phyloP scores from a whole-genome alignment of 2,797 vertebrate genomes.

The Philypnodon macrostomus region DNA sequence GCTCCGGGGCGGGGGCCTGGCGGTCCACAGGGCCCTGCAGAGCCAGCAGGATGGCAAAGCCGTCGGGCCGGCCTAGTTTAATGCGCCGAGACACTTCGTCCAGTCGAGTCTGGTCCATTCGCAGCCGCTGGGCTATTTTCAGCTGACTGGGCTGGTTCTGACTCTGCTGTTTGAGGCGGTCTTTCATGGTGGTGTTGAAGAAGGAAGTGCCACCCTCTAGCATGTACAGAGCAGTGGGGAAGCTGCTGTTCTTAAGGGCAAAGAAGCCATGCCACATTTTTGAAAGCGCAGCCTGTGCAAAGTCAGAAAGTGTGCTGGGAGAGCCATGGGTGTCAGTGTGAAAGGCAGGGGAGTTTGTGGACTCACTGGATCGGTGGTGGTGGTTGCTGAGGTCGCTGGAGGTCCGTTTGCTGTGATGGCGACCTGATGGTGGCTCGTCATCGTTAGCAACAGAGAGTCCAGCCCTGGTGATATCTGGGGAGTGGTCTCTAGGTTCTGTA shows the following conservation, averaged over 20 bases:
- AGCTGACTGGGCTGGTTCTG: constrained; percentile 84
- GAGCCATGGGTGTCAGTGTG: constrained; percentile 44
- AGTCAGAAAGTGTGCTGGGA: constrained; percentile 84
- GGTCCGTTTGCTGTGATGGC: constrained; percentile 64
- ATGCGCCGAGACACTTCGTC: constrained; percentile 94
- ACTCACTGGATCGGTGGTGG: constrained; percentile 61
- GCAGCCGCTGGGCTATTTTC: constrained; percentile 95
- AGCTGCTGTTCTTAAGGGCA: constrained; percentile 97
- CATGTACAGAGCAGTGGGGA: constrained; percentile 93
- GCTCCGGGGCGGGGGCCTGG: constrained; percentile 80
- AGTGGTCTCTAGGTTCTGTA: constrained; percentile 79
- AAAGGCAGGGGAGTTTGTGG: constrained; percentile 50
- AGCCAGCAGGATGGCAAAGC: constrained; percentile 90
- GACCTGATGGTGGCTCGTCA: constrained; percentile 55
- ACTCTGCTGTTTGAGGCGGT: constrained; percentile 66
- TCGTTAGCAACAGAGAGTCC: constrained; percentile 25
- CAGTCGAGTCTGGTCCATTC: constrained; percentile 94
- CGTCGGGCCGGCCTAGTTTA: constrained; percentile 88
- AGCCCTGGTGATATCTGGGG: constrained; percentile 67
- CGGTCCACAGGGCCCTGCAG: constrained; percentile 84
- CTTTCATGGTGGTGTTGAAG: constrained; percentile 84
- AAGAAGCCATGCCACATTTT: constrained; percentile 92
- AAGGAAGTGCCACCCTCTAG: constrained; percentile 90
- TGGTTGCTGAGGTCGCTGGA: constrained; percentile 61
- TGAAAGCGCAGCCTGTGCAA: constrained; percentile 81